A percentile compares a stretch with the other conserved stretches of the same genome.
Evolutionary conservation across 1,140 invertebrate species (phyloP).

Genomic region (Drosophila novamexicana): DNA sequence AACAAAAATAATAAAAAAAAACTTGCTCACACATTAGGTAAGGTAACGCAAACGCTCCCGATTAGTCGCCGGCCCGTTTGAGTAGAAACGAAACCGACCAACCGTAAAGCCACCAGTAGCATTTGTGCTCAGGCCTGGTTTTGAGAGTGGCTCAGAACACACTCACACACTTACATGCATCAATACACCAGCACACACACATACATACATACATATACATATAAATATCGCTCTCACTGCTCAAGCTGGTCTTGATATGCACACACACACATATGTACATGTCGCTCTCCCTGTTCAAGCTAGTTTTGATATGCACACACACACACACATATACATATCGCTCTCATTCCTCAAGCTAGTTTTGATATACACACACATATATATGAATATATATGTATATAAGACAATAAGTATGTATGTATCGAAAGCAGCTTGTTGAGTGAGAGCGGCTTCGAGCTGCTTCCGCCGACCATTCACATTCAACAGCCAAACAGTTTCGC

Average conservation of each 20-base stretch:
- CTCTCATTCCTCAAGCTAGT: background rate
- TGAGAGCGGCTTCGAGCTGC: conserved; percentile 44
- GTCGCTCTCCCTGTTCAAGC: background rate
- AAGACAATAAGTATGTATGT: background rate
- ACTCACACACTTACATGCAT: conserved; percentile 17
- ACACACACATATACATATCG: background rate
- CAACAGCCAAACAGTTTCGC: conserved; percentile 71
- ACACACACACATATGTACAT: background rate
- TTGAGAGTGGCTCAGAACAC: conserved; percentile 58
- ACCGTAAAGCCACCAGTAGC: conserved; percentile 56
- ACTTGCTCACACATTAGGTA: conserved; percentile 27
- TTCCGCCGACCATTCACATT: conserved; percentile 62
- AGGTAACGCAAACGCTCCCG: conserved; percentile 40
- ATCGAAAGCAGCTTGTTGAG: conserved; percentile 30
- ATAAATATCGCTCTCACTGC: background rate
- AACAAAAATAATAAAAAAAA: conserved; percentile 8
- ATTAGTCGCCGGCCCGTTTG: conserved; percentile 65
- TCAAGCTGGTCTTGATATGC: background rate
- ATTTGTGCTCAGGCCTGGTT: conserved; percentile 47
- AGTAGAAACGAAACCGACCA: conserved; percentile 67
- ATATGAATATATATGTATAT: background rate
- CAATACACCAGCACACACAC: conserved; percentile 24
- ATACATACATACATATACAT: conserved; percentile 4
- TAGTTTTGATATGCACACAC: background rate
- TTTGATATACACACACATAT: conserved; percentile 4